Percentiles rank a stretch among this genome's conserved stretches.
phyloP scores from a whole-genome alignment of 2,888 invertebrate genomes.

The Theretra japonica region DNA sequence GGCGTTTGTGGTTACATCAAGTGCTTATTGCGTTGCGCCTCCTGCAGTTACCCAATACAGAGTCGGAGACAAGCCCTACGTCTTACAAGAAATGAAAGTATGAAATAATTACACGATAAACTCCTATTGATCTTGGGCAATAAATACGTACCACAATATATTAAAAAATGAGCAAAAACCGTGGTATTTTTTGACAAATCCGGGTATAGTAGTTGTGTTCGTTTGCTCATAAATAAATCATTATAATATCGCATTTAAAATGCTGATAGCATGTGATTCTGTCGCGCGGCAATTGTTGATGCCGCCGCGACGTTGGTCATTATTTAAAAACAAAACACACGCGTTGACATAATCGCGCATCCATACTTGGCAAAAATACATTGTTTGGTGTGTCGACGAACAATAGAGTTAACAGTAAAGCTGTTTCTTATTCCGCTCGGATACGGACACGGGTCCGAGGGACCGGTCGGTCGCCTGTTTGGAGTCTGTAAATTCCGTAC shows the following conservation, averaged over 20 bases:
- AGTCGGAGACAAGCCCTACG: constrained; percentile 50
- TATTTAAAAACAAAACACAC: constrained; percentile 81
- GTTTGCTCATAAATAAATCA: constrained; percentile 20
- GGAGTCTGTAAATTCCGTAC: constrained; percentile 74
- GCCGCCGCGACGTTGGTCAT: constrained; percentile 62
- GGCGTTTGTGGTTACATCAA: constrained; percentile 75
- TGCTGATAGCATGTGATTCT: constrained; percentile 55
- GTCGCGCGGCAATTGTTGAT: constrained; percentile 61
- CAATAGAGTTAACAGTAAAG: constrained; percentile 81
- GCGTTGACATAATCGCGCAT: constrained; percentile 79
- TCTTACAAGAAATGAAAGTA: constrained; percentile 30
- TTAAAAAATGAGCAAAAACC: background rate
- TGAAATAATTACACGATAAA: constrained; percentile 10
- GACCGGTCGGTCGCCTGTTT: constrained; percentile 51
- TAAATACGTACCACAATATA: background rate
- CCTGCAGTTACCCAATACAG: constrained; percentile 67
- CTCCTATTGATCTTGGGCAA: background rate
- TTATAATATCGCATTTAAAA: constrained; percentile 50
- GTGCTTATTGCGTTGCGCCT: constrained; percentile 63
- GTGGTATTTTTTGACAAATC: background rate
- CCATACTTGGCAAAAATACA: constrained; percentile 82
- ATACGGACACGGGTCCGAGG: constrained; percentile 66
- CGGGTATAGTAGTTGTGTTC: background rate
- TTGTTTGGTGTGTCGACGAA: constrained; percentile 77
- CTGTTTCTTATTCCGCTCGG: constrained; percentile 83